Percentiles rank a stretch among this genome's conserved stretches.
Conservation (phyloP, 2,113 vertebrate genomes). For the Oryzias curvinotus region DNA sequence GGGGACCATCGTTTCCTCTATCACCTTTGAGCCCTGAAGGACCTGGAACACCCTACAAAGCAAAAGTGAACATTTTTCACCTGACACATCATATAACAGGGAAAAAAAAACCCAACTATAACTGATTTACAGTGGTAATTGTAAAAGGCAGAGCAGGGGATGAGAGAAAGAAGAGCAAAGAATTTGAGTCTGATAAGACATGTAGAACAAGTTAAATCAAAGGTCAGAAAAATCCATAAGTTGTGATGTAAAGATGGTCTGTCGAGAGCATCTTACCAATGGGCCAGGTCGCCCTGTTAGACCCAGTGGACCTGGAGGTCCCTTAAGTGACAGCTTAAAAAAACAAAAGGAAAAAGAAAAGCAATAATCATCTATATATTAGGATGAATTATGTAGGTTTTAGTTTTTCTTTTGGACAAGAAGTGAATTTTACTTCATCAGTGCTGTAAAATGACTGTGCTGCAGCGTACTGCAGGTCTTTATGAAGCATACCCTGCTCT, state of each 20-base stretch:
- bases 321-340: conserved; percentile 85
- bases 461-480: not conserved
- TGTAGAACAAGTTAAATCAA: conserved; percentile 16
- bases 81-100: not conserved
- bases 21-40: conserved; percentile 72
- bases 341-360: conserved; percentile 14
- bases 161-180: not conserved
- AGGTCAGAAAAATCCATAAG: conserved; percentile 10
- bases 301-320: conserved; percentile 84
- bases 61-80: conserved; percentile 7
- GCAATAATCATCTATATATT: not conserved
- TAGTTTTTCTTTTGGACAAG: not conserved
- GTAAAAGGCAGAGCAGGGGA: not conserved
- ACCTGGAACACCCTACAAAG: conserved; percentile 72
- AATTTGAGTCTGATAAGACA: conserved; percentile 18
- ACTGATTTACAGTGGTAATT: conserved; percentile 1
- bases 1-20: conserved; percentile 56
- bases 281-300: conserved; percentile 86
- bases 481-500: conserved; percentile 78
- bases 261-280: conserved; percentile 74
- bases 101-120: not conserved
- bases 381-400: not conserved
- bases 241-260: conserved; percentile 16
- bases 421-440: not conserved
- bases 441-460: not conserved